phyloP scores from a whole-genome alignment of 2,113 vertebrate genomes.

The Megatriorchis doriae region DNA sequence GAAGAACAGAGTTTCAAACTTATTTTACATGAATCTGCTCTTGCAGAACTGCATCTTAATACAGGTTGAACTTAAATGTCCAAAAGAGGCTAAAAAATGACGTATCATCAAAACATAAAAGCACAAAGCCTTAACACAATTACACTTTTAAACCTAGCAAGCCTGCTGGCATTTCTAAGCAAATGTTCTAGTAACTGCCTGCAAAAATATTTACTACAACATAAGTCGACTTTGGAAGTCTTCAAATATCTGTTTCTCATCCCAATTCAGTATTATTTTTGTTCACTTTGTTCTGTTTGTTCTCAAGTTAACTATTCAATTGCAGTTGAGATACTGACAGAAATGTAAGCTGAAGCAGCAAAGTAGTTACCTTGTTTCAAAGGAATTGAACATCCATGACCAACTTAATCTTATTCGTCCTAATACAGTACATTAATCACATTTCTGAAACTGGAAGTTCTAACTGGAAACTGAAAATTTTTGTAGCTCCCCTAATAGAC shows the following conservation, averaged over 20 bases:
- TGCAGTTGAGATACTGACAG: not conserved
- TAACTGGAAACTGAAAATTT: not conserved
- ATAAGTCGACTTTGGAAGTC: not conserved
- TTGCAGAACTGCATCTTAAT: not conserved
- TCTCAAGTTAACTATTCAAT: not conserved
- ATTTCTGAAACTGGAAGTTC: not conserved
- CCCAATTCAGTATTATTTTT: not conserved
- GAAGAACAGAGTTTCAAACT: not conserved
- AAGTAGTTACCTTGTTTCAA: not conserved
- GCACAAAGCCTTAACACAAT: not conserved
- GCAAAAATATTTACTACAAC: not conserved
- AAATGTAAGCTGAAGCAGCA: not conserved
- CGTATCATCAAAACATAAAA: not conserved
- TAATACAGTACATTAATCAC: not conserved
- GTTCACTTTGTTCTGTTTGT: not conserved
- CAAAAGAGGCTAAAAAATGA: not conserved
- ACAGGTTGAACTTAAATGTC: not conserved
- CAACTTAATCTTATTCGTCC: not conserved
- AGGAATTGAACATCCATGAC: not conserved
- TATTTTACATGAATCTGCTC: not conserved
- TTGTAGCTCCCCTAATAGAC: fast-evolving
- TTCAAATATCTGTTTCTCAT: not conserved
- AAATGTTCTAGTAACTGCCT: not conserved
- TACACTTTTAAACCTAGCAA: not conserved
- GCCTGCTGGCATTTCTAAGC: not conserved